These are phyloP conservation scores for Telmatochromis brachygnathus DNA, from an alignment of 2,113 vertebrate genomes.

Conservation along the genomic window DNA sequence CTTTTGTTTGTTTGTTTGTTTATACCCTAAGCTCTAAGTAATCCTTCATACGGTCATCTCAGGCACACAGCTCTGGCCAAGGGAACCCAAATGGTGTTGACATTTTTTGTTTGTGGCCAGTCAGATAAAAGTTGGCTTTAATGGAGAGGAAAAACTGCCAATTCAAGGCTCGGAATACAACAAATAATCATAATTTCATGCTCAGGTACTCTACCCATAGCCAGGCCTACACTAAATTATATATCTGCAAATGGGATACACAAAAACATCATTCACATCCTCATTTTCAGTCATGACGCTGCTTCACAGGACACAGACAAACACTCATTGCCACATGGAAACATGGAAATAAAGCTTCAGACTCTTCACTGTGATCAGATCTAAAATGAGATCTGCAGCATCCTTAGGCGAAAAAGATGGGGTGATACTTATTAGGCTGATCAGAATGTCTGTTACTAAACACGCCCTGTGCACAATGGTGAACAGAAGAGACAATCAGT, in stretches of 20 bases:
- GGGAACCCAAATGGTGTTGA: background rate
- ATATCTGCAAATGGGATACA: background rate
- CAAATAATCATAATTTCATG: background rate
- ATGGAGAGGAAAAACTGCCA: rapidly evolving
- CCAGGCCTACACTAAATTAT: background rate
- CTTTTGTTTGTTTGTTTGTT: background rate
- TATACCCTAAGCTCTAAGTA: background rate
- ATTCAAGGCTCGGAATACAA: background rate
- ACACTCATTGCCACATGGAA: background rate
- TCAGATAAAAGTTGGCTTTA: background rate
- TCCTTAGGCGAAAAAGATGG: background rate
- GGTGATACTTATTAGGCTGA: background rate
- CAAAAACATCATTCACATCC: background rate
- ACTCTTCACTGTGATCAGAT: background rate
- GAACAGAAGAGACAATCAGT: background rate
- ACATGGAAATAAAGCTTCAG: background rate
- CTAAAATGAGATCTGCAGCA: background rate
- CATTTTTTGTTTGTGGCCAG: background rate
- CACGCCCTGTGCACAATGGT: background rate
- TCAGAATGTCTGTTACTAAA: background rate
- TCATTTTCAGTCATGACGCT: background rate
- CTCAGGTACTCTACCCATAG: rapidly evolving
- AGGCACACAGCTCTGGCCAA: background rate
- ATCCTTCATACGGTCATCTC: background rate
- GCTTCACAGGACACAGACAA: background rate